Percentiles rank a stretch among this genome's conserved stretches.
Evolutionary conservation across 1,140 invertebrate genomes (phyloP).

Genomic region (Berghia stephanieae): DNA sequence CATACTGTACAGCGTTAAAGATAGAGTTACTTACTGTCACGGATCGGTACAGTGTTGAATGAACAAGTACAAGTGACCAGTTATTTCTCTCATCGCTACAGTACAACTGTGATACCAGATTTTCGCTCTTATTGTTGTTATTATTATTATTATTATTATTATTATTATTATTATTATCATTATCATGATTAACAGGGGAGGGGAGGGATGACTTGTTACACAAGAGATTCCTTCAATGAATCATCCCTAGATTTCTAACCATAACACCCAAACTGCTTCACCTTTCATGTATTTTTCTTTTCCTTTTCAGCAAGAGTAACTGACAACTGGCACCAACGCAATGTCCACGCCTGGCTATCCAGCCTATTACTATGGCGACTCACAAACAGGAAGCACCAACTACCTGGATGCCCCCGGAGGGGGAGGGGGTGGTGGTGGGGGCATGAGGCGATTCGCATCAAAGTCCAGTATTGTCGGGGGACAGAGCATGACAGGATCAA

Average conservation of each 20-base stretch:
- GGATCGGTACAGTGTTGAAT: too few species aligned
- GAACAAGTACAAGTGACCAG: too few species aligned
- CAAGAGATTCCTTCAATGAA: neutral
- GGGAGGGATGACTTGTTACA: conserved; percentile 60
- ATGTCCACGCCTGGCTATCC: conserved; percentile 36
- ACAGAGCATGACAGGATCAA: conserved; percentile 25
- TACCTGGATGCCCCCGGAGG: too few species aligned
- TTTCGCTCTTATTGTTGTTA: too few species aligned
- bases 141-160: too few species aligned
- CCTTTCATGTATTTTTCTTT: neutral
- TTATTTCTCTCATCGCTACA: too few species aligned
- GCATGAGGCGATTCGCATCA: conserved; percentile 47
- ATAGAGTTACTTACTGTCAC: too few species aligned
- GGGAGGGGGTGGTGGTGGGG: conserved; percentile 38
- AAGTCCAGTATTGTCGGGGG: conserved; percentile 45
- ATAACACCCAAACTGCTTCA: neutral
- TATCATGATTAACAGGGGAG: conserved; percentile 57
- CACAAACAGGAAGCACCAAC: conserved; percentile 44
- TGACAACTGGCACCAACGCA: neutral
- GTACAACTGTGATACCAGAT: too few species aligned
- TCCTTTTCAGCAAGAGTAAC: neutral
- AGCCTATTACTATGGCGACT: conserved; percentile 43
- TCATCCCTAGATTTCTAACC: too few species aligned
- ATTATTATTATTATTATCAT: neutral
- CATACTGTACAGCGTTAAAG: too few species aligned